These are phyloP conservation scores for Psittacula echo DNA, from an alignment of 2,797 vertebrate species.

Conservation along the genomic window DNA sequence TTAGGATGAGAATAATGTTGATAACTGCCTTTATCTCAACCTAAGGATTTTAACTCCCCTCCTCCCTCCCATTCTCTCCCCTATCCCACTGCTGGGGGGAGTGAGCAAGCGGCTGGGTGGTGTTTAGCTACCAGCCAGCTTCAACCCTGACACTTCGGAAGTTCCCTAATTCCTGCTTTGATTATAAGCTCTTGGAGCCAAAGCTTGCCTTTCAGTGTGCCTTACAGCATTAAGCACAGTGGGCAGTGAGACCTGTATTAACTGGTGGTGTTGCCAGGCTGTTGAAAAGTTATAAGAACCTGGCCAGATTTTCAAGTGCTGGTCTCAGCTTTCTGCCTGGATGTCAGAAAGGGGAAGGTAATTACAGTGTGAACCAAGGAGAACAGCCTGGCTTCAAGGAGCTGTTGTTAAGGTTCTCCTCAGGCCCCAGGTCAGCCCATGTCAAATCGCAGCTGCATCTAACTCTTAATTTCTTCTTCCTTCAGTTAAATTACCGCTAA, in stretches of 20 bases:
- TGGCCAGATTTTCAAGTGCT: constrained; percentile 5
- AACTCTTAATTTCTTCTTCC: constrained; percentile 21
- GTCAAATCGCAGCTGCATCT: constrained; percentile 33
- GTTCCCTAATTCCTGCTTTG: not conserved
- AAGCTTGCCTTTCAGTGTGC: not conserved
- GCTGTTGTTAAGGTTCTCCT: not conserved
- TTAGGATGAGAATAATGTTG: not conserved
- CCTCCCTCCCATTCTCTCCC: not conserved
- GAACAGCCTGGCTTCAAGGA: not conserved
- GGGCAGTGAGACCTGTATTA: not conserved
- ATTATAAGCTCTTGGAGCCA: not conserved
- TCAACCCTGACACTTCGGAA: not conserved
- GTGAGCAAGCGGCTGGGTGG: not conserved
- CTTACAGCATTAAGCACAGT: not conserved
- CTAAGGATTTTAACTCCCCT: not conserved
- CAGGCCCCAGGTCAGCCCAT: not conserved
- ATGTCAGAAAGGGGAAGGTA: constrained; percentile 10
- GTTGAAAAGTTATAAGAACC: constrained; percentile 3
- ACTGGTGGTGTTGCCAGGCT: not conserved
- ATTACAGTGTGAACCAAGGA: not conserved
- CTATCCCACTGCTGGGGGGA: not conserved
- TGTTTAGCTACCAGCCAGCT: not conserved
- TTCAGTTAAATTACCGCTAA: constrained; percentile 3
- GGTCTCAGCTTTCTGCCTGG: not conserved
- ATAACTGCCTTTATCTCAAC: not conserved